phyloP scores from a whole-genome alignment of 2,113 vertebrate species.

The Ciconia maguari region DNA sequence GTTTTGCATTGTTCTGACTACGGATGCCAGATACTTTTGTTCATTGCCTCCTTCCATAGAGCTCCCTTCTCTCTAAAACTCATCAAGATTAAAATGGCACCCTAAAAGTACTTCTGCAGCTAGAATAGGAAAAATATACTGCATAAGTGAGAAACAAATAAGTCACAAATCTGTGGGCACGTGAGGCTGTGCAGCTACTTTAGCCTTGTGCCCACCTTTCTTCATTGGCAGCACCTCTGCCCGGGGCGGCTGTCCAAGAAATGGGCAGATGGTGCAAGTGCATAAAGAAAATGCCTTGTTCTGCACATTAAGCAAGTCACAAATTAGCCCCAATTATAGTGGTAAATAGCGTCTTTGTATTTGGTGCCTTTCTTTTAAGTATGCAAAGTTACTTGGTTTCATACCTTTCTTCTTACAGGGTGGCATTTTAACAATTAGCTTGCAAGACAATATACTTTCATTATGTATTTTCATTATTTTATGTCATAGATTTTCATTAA shows the following conservation, averaged over 20 bases:
- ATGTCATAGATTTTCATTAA: not conserved
- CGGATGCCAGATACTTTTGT: not conserved
- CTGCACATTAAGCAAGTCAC: not conserved
- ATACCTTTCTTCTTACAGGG: not conserved
- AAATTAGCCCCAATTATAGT: not conserved
- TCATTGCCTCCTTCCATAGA: not conserved
- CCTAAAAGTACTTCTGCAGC: not conserved
- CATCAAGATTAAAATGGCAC: not conserved
- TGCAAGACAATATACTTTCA: not conserved
- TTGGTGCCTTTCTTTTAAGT: not conserved
- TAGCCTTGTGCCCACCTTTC: not conserved
- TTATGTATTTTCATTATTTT: slow-evolving; percentile 11
- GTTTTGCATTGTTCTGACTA: not conserved
- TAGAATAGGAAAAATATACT: fast-evolving
- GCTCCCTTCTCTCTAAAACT: not conserved
- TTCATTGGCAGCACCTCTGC: not conserved
- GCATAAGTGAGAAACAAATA: not conserved
- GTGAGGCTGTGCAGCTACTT: not conserved
- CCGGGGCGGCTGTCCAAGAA: not conserved
- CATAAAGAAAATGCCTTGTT: not conserved
- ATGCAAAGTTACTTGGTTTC: not conserved
- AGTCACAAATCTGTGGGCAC: not conserved
- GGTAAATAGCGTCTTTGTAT: not conserved
- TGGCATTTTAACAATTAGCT: not conserved
- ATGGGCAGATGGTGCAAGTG: not conserved